phyloP scores from a whole-genome alignment of 2,888 invertebrate species.

The Oegoconia quadripuncta region DNA sequence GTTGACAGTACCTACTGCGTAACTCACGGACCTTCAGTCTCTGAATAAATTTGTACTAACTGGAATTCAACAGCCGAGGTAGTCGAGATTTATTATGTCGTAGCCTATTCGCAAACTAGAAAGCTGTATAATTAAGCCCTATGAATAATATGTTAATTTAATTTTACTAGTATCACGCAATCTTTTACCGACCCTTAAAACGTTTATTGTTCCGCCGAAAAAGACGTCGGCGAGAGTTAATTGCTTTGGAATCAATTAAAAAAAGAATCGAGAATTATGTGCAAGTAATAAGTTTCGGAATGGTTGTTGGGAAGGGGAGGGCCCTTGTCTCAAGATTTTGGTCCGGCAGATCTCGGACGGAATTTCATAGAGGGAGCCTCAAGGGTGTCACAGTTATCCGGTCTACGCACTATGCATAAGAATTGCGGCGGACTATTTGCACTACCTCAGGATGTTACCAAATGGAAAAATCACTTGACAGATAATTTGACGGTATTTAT shows the following conservation, averaged over 20 bases:
- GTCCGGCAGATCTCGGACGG: slow-evolving; percentile 33
- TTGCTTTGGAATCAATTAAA: slow-evolving; percentile 52
- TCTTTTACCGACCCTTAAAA: slow-evolving; percentile 14
- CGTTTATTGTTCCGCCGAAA: slow-evolving; percentile 9
- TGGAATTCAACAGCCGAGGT: not conserved
- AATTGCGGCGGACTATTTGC: slow-evolving; percentile 4
- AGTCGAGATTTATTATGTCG: slow-evolving; percentile 7
- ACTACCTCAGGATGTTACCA: no score
- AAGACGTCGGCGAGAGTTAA: slow-evolving; percentile 40
- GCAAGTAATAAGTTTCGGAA: slow-evolving; percentile 38
- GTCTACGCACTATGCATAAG: slow-evolving; percentile 16
- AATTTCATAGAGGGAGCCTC: slow-evolving; percentile 28
- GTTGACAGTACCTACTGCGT: no score
- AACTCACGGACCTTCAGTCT: not conserved
- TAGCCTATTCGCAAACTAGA: slow-evolving; percentile 3
- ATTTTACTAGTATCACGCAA: slow-evolving; percentile 12
- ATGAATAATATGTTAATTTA: slow-evolving; percentile 13
- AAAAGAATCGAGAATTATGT: slow-evolving; percentile 50
- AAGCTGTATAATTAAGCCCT: slow-evolving; percentile 9
- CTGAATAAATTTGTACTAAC: not conserved
- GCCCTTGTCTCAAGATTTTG: slow-evolving; percentile 34
- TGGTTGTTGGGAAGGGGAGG: slow-evolving; percentile 31
- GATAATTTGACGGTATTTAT: no score
- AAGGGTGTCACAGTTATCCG: slow-evolving; percentile 16
- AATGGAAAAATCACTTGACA: no score